Evolutionary conservation across 2,888 invertebrate genomes (phyloP), one percentile per base, ranked within the genome.

Genomic region (Pammene aurita): DNA sequence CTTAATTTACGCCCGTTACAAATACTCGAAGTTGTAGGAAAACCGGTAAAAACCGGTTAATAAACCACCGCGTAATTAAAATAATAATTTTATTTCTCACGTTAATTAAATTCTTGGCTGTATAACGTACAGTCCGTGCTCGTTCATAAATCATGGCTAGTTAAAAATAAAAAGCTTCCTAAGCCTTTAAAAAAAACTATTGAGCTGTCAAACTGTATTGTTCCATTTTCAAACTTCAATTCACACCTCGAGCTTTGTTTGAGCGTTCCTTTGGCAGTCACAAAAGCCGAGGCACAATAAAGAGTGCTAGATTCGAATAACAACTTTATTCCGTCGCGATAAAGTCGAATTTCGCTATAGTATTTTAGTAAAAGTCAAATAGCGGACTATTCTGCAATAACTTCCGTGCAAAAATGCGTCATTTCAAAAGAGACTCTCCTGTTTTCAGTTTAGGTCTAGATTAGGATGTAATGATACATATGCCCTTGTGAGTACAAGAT

Each of bases 141-240:
- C 62, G 18, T 55, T 61, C 67, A 67, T 67, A 67, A 67, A 67
- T 67, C 67, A 67, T 63, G 55, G 68, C 68, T 66, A 72, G 71
- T 70, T 75, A 75, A 76, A 74, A 77, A 77, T 72, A 78, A 78
- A 76, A 77, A 70, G 72, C 78, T 79, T 77, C 78, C 79, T 76
- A 72, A 75, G 78, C 76, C 76, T 70, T 75, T 73, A 74, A 81
- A 81, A 80, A 82, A 80, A 79, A 78, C 76, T 79, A 86, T 83
- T 80, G 84, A 82, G 80, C 84, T 84, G 85, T 85, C 86, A 85
- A 84, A 81, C 66, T 26, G 67, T 74, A 79, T 86, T 86, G 86
- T 86, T 82, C 78, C 74, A 79, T 77, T 78, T 81, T 81, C 80
- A 82, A 80, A 80, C 77, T 77, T 73, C 72, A 75, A 76, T 79